A percentile compares a stretch with the other conserved stretches of the same genome.
These are phyloP conservation scores for Phaetusa simplex DNA, from an alignment of 2,113 vertebrate genomes.

Conservation along the genomic window DNA sequence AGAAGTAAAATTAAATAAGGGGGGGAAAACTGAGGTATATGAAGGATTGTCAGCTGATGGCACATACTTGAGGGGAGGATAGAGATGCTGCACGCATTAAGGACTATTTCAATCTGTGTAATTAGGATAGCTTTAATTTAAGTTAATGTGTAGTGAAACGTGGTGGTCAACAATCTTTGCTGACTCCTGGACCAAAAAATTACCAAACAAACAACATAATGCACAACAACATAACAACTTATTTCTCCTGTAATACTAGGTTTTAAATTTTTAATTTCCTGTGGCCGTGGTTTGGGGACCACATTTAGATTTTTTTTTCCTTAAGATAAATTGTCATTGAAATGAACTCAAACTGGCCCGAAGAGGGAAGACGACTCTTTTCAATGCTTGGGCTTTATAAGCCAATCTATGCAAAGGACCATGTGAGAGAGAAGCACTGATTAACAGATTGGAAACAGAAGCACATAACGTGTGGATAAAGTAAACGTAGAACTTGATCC, in stretches of 20 bases:
- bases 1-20: not conserved
- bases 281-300: not conserved
- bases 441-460: not conserved
- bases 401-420: not conserved
- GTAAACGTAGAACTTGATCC: not conserved
- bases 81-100: not conserved
- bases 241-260: not conserved
- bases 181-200: not conserved
- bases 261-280: not conserved
- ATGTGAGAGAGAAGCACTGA: not conserved
- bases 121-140: constrained; percentile 22
- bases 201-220: not conserved
- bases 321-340: not conserved
- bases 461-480: fast-evolving
- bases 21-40: not conserved
- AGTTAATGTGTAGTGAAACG: not conserved
- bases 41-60: not conserved
- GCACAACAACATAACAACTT: not conserved
- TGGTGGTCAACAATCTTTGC: not conserved
- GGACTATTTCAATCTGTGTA: not conserved
- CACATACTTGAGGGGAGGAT: not conserved
- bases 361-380: not conserved
- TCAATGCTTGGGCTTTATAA: not conserved
- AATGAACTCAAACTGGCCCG: not conserved
- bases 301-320: not conserved